Evolutionary conservation across 2,797 vertebrate genomes (phyloP).

Genomic region (Thalassophryne amazonica): DNA sequence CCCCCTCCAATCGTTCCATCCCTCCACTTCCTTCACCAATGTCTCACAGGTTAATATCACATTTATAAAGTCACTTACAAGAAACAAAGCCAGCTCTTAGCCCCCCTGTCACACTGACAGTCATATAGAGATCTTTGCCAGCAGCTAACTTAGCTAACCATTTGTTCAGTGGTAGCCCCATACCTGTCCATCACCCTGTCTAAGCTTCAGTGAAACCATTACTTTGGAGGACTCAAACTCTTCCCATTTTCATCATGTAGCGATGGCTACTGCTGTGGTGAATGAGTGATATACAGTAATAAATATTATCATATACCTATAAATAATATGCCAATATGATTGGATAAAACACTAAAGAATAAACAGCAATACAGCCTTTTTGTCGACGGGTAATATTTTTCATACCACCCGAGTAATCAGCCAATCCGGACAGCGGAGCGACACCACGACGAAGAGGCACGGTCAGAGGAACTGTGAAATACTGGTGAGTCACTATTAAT

Average conservation of each 20-base stretch:
- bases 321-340: too few relatives aligned
- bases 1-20: slow-evolving; percentile 59
- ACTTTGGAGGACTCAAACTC: slow-evolving; percentile 33
- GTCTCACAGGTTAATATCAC: slow-evolving; percentile 82
- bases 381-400: too few relatives aligned
- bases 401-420: too few relatives aligned
- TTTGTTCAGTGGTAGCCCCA: slow-evolving; percentile 67
- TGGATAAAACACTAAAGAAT: too few relatives aligned
- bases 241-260: slow-evolving; percentile 8
- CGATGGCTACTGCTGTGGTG: too few relatives aligned
- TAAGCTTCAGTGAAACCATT: slow-evolving; percentile 38
- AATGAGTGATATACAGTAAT: too few relatives aligned
- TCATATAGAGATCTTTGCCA: slow-evolving; percentile 64
- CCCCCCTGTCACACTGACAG: slow-evolving; percentile 71
- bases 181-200: slow-evolving; percentile 64
- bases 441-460: too few relatives aligned
- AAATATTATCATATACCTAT: too few relatives aligned
- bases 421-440: too few relatives aligned
- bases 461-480: too few relatives aligned
- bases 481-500: too few relatives aligned
- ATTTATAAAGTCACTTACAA: slow-evolving; percentile 82
- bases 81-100: slow-evolving; percentile 74
- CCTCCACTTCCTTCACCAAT: slow-evolving; percentile 64
- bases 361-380: too few relatives aligned
- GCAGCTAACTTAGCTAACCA: slow-evolving; percentile 69